Evolutionary conservation across 2,797 vertebrate genomes (phyloP).

Genomic region (Gymnopithys bicolor): DNA sequence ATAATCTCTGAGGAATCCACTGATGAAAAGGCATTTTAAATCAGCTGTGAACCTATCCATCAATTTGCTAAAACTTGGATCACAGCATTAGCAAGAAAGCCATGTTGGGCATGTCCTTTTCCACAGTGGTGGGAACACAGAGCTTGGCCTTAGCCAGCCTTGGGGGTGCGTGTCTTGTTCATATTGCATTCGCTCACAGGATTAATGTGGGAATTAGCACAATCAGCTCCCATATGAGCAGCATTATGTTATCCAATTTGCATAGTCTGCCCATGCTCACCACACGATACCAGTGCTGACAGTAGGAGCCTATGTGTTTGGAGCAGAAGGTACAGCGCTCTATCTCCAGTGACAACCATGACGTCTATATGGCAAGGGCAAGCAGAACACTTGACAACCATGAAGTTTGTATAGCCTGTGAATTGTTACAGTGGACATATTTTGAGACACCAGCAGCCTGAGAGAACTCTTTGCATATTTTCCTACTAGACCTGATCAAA

Average conservation of each 20-base stretch:
- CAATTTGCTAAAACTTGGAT: neutral
- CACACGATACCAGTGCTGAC: conserved; percentile 16
- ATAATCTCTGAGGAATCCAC: neutral
- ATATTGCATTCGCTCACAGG: neutral
- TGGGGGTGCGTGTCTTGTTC: neutral
- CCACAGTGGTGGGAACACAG: neutral
- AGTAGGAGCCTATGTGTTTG: conserved; percentile 19
- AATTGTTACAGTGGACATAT: conserved; percentile 69
- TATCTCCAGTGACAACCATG: conserved; percentile 75
- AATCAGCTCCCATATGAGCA: conserved; percentile 34
- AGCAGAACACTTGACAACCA: conserved; percentile 71
- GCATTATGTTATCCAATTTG: conserved; percentile 45
- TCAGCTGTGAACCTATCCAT: neutral
- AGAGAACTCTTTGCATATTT: conserved; percentile 54
- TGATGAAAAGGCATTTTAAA: neutral
- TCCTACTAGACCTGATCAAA: conserved; percentile 51
- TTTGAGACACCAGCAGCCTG: conserved; percentile 61
- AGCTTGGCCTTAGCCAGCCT: neutral
- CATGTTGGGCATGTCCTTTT: neutral
- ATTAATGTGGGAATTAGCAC: conserved; percentile 50
- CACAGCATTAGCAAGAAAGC: neutral
- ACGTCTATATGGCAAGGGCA: conserved; percentile 50
- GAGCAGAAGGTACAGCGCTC: conserved; percentile 37
- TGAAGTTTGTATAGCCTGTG: conserved; percentile 59
- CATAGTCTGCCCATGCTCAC: conserved; percentile 18